phyloP scores from a whole-genome alignment of 2,797 vertebrate genomes.

The Macrochelys suwanniensis region DNA sequence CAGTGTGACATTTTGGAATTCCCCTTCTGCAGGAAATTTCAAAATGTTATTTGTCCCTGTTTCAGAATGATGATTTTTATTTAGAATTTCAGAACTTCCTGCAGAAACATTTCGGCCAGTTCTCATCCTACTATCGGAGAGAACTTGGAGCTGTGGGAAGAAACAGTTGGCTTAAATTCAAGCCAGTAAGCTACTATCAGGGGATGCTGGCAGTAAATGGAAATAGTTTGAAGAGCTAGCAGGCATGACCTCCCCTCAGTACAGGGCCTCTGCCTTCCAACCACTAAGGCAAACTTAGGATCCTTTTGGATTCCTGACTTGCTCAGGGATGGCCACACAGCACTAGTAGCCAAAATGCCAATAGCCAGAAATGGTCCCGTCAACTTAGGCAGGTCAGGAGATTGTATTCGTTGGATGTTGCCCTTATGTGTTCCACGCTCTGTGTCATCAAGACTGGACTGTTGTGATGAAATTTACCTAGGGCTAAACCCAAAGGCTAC shows the following conservation, averaged over 20 bases:
- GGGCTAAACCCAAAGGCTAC: not conserved
- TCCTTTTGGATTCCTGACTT: not conserved
- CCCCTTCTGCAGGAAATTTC: fast-evolving
- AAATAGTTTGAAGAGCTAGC: slow-evolving; percentile 13
- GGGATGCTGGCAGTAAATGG: not conserved
- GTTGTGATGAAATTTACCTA: not conserved
- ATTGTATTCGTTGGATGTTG: not conserved
- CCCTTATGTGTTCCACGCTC: not conserved
- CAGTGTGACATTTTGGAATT: not conserved
- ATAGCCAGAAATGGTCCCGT: not conserved
- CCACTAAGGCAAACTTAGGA: not conserved
- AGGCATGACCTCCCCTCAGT: slow-evolving; percentile 23
- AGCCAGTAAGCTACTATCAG: slow-evolving; percentile 20
- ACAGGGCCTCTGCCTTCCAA: slow-evolving; percentile 2
- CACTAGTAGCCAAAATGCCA: not conserved
- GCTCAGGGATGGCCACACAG: not conserved
- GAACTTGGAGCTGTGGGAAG: not conserved
- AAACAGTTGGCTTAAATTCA: slow-evolving; percentile 42
- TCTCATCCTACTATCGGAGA: not conserved
- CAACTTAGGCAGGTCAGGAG: not conserved
- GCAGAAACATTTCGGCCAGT: not conserved
- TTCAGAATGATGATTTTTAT: not conserved
- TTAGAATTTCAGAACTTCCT: not conserved
- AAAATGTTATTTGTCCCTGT: not conserved
- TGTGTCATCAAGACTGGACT: not conserved